Evolutionary conservation across 2,113 vertebrate species (phyloP), one percentile per base, ranked within the genome.

Genomic region (Gambusia holbrooki): DNA sequence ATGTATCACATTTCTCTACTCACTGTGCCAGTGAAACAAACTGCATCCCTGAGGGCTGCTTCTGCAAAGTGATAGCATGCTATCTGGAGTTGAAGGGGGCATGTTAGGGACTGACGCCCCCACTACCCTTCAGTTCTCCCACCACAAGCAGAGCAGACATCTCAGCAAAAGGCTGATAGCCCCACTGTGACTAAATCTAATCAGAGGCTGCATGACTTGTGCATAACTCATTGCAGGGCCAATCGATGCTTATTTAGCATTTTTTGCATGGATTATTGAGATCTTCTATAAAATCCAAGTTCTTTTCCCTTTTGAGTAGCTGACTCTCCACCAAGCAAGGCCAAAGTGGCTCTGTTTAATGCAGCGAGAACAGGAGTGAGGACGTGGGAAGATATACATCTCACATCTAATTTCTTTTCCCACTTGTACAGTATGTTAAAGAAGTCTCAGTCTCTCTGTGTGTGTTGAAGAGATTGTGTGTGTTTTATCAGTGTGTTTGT

Each of bases 1-100:
- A 91, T 90, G 84, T 80, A 89, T 89, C 76, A 66, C 82, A 80
- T 92, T 87, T 89, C 87, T 83, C 78, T 81, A 74, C 83, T 88
- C 84, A 45, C 86, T 87, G 77, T 83, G 77, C 88, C 85, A 73
- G 72, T 78, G 83, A 84, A 83, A 93, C 86, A 89, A 90, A 93
- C 79, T 81, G 84, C 76, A 66, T 88, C 81, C 90, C 74, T 1
- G 85, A 77, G 90, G 92, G 83, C 80, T 62, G 74, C 78, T 64
- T 63, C 77, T 25, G 79, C 81, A 86, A 76, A 92, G 83, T 79
- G 74, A 90, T 80, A 62, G 80, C 74, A 66, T 51, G 11, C 14
- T 71, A 73, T 82, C 83, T 77, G 76, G 33, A 90, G 84, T 58
- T 86, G 76, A 80, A 54, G 60, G 27, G 70, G 69, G 66, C 79